These are phyloP conservation scores for Coremacera marginata DNA, from an alignment of 2,888 invertebrate genomes.

Conservation along the genomic window DNA sequence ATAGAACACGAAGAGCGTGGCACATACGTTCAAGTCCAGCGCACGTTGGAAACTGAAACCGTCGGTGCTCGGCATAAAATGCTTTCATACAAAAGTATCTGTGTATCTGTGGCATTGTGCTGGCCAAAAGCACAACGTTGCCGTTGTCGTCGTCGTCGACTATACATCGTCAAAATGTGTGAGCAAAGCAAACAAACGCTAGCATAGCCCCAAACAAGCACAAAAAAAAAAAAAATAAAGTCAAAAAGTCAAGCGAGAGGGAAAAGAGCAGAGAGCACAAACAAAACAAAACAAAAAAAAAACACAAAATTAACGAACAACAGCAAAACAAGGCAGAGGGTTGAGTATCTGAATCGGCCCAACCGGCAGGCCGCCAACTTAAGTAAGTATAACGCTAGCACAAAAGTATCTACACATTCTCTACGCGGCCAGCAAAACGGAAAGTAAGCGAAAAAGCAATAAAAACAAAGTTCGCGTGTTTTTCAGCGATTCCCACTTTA, in stretches of 20 bases:
- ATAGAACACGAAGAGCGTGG: slow-evolving; percentile 15
- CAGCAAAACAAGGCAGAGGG: not conserved
- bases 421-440: not conserved
- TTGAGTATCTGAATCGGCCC: not conserved
- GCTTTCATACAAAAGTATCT: slow-evolving; percentile 30
- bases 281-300: not conserved
- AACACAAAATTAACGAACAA: not conserved
- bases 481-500: slow-evolving; percentile 23
- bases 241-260: slow-evolving; percentile 9
- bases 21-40: slow-evolving; percentile 48
- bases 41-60: slow-evolving; percentile 49
- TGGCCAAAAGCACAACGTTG: slow-evolving; percentile 22
- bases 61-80: slow-evolving; percentile 11
- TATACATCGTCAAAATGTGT: not conserved
- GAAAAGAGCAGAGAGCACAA: not conserved
- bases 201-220: slow-evolving; percentile 28
- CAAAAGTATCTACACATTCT: not conserved
- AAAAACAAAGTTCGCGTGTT: slow-evolving; percentile 33
- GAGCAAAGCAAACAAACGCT: slow-evolving; percentile 21
- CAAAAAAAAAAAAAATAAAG: slow-evolving; percentile 23
- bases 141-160: not conserved
- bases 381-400: not conserved
- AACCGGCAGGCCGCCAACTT: not conserved
- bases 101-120: slow-evolving; percentile 15
- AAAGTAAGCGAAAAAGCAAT: slow-evolving; percentile 10